These are phyloP conservation scores for Tricholaema leucomelas DNA, from an alignment of 2,113 vertebrate genomes.

Conservation along the genomic window DNA sequence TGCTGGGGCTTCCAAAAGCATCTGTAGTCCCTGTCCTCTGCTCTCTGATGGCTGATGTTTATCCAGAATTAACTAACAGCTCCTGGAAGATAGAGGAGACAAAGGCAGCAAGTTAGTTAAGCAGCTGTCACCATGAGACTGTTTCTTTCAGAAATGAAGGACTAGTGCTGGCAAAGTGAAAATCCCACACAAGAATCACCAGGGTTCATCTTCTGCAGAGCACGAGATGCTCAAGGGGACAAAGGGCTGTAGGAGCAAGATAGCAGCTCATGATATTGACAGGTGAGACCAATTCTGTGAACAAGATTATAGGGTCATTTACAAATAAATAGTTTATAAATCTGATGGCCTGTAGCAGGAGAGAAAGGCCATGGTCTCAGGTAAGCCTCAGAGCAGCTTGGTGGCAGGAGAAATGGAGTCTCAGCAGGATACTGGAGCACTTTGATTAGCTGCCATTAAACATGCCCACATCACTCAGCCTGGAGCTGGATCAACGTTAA, in stretches of 20 bases:
- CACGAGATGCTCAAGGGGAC: background rate
- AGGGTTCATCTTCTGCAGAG: background rate
- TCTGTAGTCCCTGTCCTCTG: slow-evolving; percentile 45
- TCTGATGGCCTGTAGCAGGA: background rate
- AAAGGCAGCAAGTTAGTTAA: background rate
- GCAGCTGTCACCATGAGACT: background rate
- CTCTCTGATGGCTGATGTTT: background rate
- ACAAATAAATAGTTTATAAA: background rate
- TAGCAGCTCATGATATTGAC: background rate
- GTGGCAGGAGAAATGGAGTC: background rate
- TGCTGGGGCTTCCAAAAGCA: background rate
- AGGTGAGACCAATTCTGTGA: background rate
- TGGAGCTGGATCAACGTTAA: background rate
- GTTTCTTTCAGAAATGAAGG: background rate
- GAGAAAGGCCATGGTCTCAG: background rate
- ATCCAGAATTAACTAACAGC: slow-evolving; percentile 66
- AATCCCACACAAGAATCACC: background rate
- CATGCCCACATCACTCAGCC: background rate
- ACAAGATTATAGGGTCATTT: background rate
- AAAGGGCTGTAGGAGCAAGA: background rate
- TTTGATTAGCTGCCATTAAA: background rate
- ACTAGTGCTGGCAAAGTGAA: background rate
- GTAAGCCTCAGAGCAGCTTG: background rate
- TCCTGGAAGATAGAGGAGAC: slow-evolving; percentile 44
- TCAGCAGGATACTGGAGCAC: background rate